Evolutionary conservation across 2,113 vertebrate genomes (phyloP), one percentile per base, ranked within the genome.

Genomic region (Coregonus clupeaformis): DNA sequence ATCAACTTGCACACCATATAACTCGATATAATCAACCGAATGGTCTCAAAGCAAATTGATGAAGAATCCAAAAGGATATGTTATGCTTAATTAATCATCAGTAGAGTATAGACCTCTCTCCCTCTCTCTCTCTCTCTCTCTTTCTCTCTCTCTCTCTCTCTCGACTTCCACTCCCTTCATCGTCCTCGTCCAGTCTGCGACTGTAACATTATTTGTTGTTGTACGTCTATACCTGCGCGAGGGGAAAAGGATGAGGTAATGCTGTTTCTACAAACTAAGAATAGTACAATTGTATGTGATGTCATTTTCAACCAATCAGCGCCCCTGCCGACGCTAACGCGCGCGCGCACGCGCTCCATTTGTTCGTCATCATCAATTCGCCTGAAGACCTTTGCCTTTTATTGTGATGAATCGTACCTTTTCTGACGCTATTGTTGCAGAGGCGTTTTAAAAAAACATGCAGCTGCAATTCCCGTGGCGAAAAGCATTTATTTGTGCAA

Each of bases 281-380:
- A 91, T 89, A 92, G 88, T 45, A 5, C 85, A 63, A 27, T n/a
- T 9, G 22, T 76, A 68, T 81, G 75, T 94, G 91, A 93, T 93
- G 93, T 94, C 92, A 94, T 88, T 76, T 82, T 57, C 47, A 89
- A 81, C 93, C 93, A 92, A 93, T 93, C 89, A 65, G 84, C 52
- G 85, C 18, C 18, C 68, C 22, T 2, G 81, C 47, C 1, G 13
- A 36, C 25, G 27, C 75, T 25, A 29, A 60, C 69, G 36, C 9
- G 80, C 85, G 89, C 75, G 69, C 82, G 68, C 82, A 77, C 77
- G 72, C 69, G 77, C 73, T 72, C 80, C 13, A 14, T 84, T 83
- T 79, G 76, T 68, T 77, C 63, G 69, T 24, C 70, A 69, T 81
- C 79, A 83, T 79, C 82, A 82, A 16, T 80, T 81, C 74, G 45